Percentiles rank a stretch among this genome's conserved stretches.
phyloP scores from a whole-genome alignment of 2,797 vertebrate genomes.

The Cuculus canorus region DNA sequence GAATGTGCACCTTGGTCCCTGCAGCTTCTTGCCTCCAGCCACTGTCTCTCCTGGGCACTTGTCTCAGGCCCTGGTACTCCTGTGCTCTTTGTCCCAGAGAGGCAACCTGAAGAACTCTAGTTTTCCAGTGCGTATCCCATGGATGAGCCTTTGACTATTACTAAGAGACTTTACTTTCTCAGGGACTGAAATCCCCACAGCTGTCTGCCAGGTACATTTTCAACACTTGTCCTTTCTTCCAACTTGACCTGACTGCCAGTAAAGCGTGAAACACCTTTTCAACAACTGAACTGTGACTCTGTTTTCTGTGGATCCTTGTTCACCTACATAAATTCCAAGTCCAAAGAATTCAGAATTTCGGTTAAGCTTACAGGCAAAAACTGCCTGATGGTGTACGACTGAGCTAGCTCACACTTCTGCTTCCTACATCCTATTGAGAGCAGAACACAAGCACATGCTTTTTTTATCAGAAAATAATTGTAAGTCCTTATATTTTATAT shows the following conservation, averaged over 20 bases:
- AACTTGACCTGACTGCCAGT: not conserved
- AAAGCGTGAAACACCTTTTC: not conserved
- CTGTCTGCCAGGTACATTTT: not conserved
- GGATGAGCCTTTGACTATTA: not conserved
- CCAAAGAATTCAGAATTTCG: not conserved
- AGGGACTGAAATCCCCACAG: not conserved
- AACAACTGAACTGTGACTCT: not conserved
- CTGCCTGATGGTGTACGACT: not conserved
- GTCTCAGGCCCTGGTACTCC: not conserved
- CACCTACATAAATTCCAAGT: not conserved
- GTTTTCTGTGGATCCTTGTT: not conserved
- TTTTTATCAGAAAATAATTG: not conserved
- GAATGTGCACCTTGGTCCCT: not conserved
- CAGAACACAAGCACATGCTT: not conserved
- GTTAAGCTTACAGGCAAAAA: not conserved
- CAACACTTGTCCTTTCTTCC: not conserved
- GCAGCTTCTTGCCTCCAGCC: not conserved
- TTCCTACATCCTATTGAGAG: not conserved
- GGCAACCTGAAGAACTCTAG: not conserved
- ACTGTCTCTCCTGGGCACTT: not conserved
- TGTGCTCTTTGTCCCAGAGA: not conserved
- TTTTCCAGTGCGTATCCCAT: not conserved
- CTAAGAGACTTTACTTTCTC: not conserved
- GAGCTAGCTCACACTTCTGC: not conserved
- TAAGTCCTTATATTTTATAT: not conserved